These are phyloP conservation scores for Tursiops truncatus DNA, from an alignment of 2,113 vertebrate species.

Conservation along the genomic window DNA sequence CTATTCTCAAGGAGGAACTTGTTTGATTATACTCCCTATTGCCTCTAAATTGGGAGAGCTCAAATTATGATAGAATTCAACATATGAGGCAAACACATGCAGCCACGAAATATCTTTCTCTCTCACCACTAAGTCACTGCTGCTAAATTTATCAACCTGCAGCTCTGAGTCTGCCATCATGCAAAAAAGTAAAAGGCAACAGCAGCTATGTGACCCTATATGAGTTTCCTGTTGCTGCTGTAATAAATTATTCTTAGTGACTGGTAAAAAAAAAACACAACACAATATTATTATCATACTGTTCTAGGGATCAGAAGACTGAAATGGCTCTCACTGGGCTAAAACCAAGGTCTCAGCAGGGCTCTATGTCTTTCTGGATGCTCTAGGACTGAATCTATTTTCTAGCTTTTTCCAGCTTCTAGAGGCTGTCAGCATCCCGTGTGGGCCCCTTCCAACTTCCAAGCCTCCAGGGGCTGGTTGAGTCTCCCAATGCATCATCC, in stretches of 20 bases:
- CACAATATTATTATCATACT: fast-evolving
- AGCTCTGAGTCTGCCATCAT: neutral
- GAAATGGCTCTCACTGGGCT: neutral
- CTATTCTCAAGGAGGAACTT: neutral
- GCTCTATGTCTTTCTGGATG: fast-evolving
- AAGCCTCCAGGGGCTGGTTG: fast-evolving
- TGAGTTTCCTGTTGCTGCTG: neutral
- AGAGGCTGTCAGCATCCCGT: neutral
- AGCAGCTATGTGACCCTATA: fast-evolving
- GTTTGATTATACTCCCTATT: neutral
- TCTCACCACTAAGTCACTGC: neutral
- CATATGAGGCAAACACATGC: fast-evolving
- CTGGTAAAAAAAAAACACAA: too few species aligned
- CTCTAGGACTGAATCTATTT: fast-evolving
- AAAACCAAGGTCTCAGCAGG: fast-evolving
- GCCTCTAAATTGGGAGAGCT: neutral
- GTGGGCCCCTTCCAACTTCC: neutral
- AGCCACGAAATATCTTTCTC: neutral
- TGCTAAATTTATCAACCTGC: neutral
- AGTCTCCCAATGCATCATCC: neutral
- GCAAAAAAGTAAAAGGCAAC: neutral
- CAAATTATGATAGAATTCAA: neutral
- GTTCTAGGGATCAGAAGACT: neutral
- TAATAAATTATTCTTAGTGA: too few species aligned
- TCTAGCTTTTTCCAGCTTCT: neutral